Evolutionary conservation across 1,140 invertebrate species (phyloP), one percentile per base, ranked within the genome.

Genomic region (Anoplolepis gracilipes): DNA sequence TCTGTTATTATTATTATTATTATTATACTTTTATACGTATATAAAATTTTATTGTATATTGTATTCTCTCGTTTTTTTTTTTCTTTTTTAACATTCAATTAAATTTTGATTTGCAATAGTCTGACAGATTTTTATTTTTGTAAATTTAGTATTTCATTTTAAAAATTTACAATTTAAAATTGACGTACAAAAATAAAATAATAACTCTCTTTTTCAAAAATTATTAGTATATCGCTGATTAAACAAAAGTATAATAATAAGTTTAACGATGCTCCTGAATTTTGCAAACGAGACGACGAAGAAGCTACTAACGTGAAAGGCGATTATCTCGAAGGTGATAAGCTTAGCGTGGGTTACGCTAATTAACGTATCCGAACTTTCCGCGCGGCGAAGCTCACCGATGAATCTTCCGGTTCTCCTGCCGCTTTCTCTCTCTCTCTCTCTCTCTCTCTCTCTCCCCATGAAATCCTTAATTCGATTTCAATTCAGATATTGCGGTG

Each of bases 281-380:
- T 64, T 64, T 19, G 5, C 33, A n/a, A 79, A 46, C 25, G 10
- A 46, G 46, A 62, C 16, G 16, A 57, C 61, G 75, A 59, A 36
- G 61, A 77, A 79, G 55, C 53, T 46, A 57, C 7, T 33, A n/a
- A n/a, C n/a, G n/a, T 25, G 30, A 49, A n/a, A 13, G 6, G 30
- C 65, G 61, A 85, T 85, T 85, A 79, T 61, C 39, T 6, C 22
- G 10, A 16, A 36, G 49, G 42, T 62, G 36, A 67, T 36, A 79
- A 85, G 28, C 76, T 85, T 76, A 49, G 36, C 42, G 46, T 49
- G 39, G 65, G 13, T 85, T 85, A 85, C 64, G 55, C 62, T 85
- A 85, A 81, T 85, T 85, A 85, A 85, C 84, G 76, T 62, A 67
- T 49, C 65, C 36, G 65, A 85, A 81, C 62, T 81, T 85, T 81